Evolutionary conservation across 2,888 invertebrate species (phyloP).

Genomic region (Caenorhabditis sp.): DNA sequence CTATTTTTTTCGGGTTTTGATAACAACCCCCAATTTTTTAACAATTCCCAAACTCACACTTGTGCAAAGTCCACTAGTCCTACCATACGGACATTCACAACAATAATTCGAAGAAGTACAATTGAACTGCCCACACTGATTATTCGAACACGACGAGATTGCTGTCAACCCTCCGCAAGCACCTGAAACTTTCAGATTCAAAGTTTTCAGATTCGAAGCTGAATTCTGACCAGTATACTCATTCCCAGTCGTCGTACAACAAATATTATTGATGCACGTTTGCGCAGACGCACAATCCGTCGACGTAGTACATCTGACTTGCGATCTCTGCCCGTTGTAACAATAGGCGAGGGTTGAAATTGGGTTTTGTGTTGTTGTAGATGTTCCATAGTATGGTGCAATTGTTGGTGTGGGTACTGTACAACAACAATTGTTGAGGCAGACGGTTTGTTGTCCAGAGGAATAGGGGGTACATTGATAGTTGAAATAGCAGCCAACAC

Average conservation of each 20-base stretch:
- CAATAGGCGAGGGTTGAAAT: slow-evolving; percentile 41
- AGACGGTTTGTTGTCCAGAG: slow-evolving; percentile 13
- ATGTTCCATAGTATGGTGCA: slow-evolving; percentile 10
- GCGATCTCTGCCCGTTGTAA: slow-evolving; percentile 54
- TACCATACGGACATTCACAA: slow-evolving; percentile 61
- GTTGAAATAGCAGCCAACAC: slow-evolving; percentile 45
- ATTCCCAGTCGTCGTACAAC: slow-evolving; percentile 59
- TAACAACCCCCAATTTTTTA: no score
- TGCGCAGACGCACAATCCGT: slow-evolving; percentile 50
- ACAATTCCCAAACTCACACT: no score
- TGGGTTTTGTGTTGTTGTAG: slow-evolving; percentile 15
- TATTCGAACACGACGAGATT: slow-evolving; percentile 46
- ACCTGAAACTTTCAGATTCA: slow-evolving; percentile 36
- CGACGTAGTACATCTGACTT: slow-evolving; percentile 46
- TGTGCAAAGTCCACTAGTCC: slow-evolving; percentile 53
- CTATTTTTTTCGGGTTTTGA: no score
- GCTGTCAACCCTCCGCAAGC: slow-evolving; percentile 62
- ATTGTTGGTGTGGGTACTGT: slow-evolving; percentile 28
- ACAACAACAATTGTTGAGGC: slow-evolving; percentile 50
- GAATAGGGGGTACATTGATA: slow-evolving; percentile 49
- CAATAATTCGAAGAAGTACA: slow-evolving; percentile 65
- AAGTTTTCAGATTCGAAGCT: no score
- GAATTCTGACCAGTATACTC: slow-evolving; percentile 60
- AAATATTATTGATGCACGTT: slow-evolving; percentile 59
- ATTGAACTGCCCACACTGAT: slow-evolving; percentile 39